A percentile compares a stretch with the other conserved stretches of the same genome.
Evolutionary conservation across 2,797 vertebrate genomes (phyloP).

Genomic region (Danio aesculapii): DNA sequence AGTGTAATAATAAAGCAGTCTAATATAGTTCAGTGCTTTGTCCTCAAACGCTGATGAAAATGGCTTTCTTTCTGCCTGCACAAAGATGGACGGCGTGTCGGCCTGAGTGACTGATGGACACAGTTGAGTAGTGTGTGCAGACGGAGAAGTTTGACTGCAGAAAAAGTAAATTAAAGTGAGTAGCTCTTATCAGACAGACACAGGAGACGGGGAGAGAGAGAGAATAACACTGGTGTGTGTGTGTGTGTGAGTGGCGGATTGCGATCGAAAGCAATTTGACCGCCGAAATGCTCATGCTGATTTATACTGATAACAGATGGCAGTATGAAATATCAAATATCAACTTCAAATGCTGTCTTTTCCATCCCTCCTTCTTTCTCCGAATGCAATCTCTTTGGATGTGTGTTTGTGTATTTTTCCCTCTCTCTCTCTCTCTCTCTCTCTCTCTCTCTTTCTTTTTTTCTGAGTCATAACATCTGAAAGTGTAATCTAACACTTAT

Average conservation of each 20-base stretch:
- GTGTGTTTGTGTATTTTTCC: conserved; percentile 40
- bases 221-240: background rate
- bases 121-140: conserved; percentile 46
- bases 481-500: conserved; percentile 54
- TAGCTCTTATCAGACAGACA: conserved; percentile 66
- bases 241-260: conserved; percentile 27
- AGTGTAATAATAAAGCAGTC: background rate
- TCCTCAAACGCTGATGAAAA: background rate
- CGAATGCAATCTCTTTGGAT: conserved; percentile 30
- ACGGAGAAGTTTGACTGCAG: conserved; percentile 61
- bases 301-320: conserved; percentile 59
- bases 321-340: conserved; percentile 67
- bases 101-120: conserved; percentile 66
- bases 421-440: background rate
- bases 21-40: background rate
- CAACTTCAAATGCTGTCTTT: conserved; percentile 44
- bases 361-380: background rate
- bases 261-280: conserved; percentile 65
- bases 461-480: conserved; percentile 48
- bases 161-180: conserved; percentile 67
- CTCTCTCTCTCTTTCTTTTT: background rate
- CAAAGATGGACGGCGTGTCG: background rate
- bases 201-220: conserved; percentile 55
- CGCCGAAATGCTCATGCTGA: conserved; percentile 56
- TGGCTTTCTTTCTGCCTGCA: background rate